phyloP scores from a whole-genome alignment of 2,797 vertebrate genomes.

The Sebastes hubbsi region DNA sequence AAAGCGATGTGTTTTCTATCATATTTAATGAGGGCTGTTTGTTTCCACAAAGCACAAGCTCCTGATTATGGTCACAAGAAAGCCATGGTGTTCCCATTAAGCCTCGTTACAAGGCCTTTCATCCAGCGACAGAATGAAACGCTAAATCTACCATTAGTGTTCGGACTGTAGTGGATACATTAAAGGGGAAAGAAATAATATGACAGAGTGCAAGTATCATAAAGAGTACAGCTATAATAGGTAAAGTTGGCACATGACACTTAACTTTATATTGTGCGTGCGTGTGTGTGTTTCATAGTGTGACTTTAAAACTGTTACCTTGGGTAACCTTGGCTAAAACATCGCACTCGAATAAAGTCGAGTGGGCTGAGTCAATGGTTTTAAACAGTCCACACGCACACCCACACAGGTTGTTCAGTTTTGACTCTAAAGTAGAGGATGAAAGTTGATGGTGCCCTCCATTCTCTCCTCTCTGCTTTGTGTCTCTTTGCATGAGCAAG shows the following conservation, averaged over 20 bases:
- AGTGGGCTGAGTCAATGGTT: constrained; percentile 43
- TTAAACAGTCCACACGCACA: constrained; percentile 34
- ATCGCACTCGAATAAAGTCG: constrained; percentile 24
- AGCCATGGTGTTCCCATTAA: constrained; percentile 77
- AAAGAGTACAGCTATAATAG: neutral
- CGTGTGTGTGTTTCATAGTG: neutral
- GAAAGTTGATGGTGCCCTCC: constrained; percentile 22
- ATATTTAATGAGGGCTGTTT: constrained; percentile 71
- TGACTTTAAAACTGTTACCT: constrained; percentile 18
- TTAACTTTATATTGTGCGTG: neutral
- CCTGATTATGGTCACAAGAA: constrained; percentile 82
- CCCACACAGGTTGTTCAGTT: constrained; percentile 38
- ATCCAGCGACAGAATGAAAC: constrained; percentile 46
- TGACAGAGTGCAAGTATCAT: neutral
- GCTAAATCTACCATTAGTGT: constrained; percentile 32
- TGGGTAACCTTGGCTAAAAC: constrained; percentile 23
- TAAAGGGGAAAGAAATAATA: constrained; percentile 11
- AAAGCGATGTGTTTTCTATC: constrained; percentile 64
- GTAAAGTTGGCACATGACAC: neutral
- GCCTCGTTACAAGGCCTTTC: constrained; percentile 69
- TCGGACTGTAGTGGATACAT: constrained; percentile 24
- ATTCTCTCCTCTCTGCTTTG: constrained; percentile 24
- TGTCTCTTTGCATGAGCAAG: constrained; percentile 39
- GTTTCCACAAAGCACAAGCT: constrained; percentile 74
- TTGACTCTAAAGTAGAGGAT: constrained; percentile 28